Conservation (phyloP, 2,113 vertebrate species). For the Oreochromis aureus region DNA sequence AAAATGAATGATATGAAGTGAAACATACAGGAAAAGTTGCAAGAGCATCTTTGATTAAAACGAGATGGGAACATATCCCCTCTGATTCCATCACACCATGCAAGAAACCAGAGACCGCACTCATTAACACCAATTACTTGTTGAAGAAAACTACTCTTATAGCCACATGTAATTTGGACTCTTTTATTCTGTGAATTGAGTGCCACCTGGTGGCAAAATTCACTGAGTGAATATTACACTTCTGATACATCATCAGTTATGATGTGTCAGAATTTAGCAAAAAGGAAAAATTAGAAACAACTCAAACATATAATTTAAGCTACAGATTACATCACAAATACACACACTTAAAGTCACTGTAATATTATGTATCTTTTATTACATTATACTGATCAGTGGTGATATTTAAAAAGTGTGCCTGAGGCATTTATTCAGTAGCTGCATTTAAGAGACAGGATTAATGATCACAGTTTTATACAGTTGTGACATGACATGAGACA, state of each 20-base stretch:
- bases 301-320: background rate
- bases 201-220: constrained; percentile 31
- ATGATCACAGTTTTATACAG: background rate
- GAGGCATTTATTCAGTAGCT: background rate
- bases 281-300: background rate
- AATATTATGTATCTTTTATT: background rate
- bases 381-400: background rate
- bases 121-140: background rate
- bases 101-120: background rate
- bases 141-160: background rate
- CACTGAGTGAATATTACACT: background rate
- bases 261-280: background rate
- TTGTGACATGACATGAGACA: background rate
- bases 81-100: background rate
- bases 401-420: background rate
- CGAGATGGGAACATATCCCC: background rate
- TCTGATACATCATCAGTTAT: background rate
- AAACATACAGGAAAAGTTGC: background rate
- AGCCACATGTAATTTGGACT: background rate
- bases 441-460: background rate
- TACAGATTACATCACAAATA: background rate
- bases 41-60: background rate
- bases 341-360: background rate
- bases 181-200: background rate
- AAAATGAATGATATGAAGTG: background rate